Percentiles rank a stretch among this genome's conserved stretches.
Conservation (phyloP, 2,888 invertebrate genomes). For the Xiphydria camelus region DNA sequence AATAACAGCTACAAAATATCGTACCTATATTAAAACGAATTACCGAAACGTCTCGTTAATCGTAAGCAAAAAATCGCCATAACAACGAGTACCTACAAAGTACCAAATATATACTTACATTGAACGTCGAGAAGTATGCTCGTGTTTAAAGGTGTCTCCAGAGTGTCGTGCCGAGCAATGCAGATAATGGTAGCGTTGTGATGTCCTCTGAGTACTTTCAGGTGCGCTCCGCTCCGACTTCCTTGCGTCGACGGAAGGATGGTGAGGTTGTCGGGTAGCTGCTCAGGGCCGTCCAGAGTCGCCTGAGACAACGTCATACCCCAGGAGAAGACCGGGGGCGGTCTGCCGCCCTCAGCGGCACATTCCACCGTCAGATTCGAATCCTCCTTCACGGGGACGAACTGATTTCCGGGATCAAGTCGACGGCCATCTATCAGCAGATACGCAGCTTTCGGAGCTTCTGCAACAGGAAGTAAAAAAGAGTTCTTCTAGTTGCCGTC, state of each 20-base stretch:
- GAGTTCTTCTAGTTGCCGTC: too few relatives aligned
- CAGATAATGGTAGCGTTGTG: conserved; percentile 87
- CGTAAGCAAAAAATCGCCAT: too few relatives aligned
- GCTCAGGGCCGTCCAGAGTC: conserved; percentile 52
- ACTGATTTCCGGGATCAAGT: conserved; percentile 83
- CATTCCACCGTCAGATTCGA: conserved; percentile 81
- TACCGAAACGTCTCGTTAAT: too few relatives aligned
- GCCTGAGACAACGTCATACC: conserved; percentile 63
- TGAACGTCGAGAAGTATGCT: conserved; percentile 68
- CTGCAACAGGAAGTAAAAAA: too few relatives aligned
- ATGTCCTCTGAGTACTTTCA: conserved; percentile 78
- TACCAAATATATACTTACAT: conserved; percentile 64
- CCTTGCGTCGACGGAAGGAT: conserved; percentile 44
- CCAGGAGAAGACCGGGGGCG: conserved; percentile 69
- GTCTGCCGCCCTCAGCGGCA: conserved; percentile 82
- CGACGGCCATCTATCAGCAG: conserved; percentile 84
- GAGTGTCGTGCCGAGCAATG: conserved; percentile 72
- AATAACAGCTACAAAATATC: too few relatives aligned
- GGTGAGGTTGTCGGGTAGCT: conserved; percentile 53
- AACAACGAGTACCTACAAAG: too few relatives aligned
- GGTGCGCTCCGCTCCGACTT: conserved; percentile 66
- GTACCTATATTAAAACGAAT: too few relatives aligned
- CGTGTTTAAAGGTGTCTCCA: conserved; percentile 63
- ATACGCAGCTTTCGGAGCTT: conserved; percentile 82
- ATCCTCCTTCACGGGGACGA: conserved; percentile 85